Base-by-base conservation (phyloP, 2,888 invertebrate genomes). In the Hipparchia semele region DNA sequence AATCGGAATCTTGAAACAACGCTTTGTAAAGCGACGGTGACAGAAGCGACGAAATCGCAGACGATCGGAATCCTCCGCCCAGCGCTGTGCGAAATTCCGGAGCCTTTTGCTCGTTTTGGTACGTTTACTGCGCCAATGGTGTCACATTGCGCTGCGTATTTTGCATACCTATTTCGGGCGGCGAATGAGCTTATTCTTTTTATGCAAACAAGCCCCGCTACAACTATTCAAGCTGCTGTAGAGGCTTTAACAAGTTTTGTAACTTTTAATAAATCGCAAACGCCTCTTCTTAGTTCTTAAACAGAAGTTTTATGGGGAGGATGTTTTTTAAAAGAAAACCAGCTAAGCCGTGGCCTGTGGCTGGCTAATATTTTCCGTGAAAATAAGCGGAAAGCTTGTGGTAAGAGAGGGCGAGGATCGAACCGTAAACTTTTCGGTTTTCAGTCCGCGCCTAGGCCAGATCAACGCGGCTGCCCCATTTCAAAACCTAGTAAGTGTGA, bases 21-120 rank as follows among this genome's bases (percentile, higher is more conserved):
- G 59, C 51, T 59, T 68, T 12, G 65, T 33, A 49, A 49, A 59
- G 49, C 68, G 33, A 58, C 59, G 68, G 59, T 68, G 68, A 59
- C 68, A 68, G 68, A 68, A 68, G 68, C 68, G 68, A 49, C 59
- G 68, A 68, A 68, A 68, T 68, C 68, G 59, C 68, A 68, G 59
- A 68, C 68, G 59, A 60, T 68, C 68, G 68, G 68, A 39, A 39
- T 39, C 51, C 23, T 67, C 39, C 67, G 67, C 67, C 13, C 56
- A 67, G 67, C 67, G 8, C 68, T 51, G 59, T 51, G 68, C 68
- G 68, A 68, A 68, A 68, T 68, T 68, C 68, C 68, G 49, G 6
- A 12, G 59, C 68, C 59, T 59, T 51, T 68, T 60, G 68, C 49
- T 68, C 51, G 39, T 68, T 68, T 68, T 68, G 59, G 12, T 58